Conservation (phyloP, 2,888 invertebrate species). For the Fabriciana adippe region DNA sequence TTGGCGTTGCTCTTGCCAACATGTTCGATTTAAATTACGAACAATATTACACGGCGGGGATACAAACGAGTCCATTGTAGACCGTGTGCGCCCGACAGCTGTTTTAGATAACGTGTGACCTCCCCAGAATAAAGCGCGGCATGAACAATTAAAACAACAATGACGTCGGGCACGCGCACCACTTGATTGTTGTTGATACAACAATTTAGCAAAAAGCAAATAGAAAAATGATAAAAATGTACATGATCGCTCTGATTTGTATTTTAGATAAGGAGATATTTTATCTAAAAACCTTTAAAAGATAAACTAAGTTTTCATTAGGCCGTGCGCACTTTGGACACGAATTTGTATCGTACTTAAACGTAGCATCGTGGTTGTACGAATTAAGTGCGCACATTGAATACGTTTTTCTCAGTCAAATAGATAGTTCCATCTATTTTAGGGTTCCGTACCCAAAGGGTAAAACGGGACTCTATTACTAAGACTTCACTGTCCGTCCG, state of each 20-base stretch:
- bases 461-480: no score
- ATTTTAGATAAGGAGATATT: background rate
- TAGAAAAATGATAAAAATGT: constrained; percentile 5
- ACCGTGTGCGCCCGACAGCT: constrained; percentile 73
- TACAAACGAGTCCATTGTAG: constrained; percentile 75
- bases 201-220: constrained; percentile 36
- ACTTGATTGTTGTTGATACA: constrained; percentile 40
- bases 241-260: background rate
- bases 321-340: no score
- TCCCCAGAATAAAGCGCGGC: constrained; percentile 67
- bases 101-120: constrained; percentile 79
- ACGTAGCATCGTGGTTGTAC: no score
- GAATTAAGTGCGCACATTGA: no score
- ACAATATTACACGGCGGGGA: constrained; percentile 73
- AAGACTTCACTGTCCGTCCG: no score
- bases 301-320: no score
- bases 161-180: constrained; percentile 47
- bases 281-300: no score
- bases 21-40: constrained; percentile 76
- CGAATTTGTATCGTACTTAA: no score
- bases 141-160: constrained; percentile 63
- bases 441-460: no score
- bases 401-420: no score
- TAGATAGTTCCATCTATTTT: no score
- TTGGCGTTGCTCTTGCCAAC: constrained; percentile 56